These are phyloP conservation scores for Xiphophorus couchianus DNA, from an alignment of 2,113 vertebrate species.

Conservation along the genomic window DNA sequence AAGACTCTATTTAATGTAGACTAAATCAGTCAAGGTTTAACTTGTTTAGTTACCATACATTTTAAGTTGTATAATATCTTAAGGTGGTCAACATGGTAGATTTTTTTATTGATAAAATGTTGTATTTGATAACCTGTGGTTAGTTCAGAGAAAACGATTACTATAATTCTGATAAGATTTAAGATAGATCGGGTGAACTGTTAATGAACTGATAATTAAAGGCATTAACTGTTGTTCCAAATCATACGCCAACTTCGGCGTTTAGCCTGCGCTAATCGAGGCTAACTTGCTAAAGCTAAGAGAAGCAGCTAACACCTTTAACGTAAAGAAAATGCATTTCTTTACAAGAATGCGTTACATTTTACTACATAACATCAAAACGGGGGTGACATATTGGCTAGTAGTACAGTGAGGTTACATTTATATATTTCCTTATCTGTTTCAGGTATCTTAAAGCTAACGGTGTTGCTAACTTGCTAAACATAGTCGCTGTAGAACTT, in stretches of 20 bases:
- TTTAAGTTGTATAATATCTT: too few species aligned
- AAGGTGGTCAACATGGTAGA: too few species aligned
- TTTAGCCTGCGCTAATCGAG: constrained; percentile 13
- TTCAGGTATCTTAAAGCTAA: constrained; percentile 27
- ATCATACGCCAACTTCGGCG: not conserved
- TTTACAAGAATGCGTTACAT: not conserved
- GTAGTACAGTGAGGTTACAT: fast-evolving
- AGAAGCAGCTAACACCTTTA: not conserved
- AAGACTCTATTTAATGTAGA: too few species aligned
- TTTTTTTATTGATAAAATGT: too few species aligned
- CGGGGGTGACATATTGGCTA: fast-evolving
- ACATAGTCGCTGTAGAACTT: not conserved
- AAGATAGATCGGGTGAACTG: not conserved
- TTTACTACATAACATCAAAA: fast-evolving
- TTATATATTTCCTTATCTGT: not conserved
- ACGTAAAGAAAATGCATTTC: not conserved
- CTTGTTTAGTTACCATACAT: too few species aligned
- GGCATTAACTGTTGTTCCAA: not conserved
- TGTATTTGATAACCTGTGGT: not conserved
- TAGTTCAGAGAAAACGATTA: not conserved
- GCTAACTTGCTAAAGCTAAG: constrained; percentile 42
- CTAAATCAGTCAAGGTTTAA: too few species aligned
- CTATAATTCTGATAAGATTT: not conserved
- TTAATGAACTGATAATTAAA: not conserved
- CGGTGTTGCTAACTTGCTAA: constrained; percentile 18